These are phyloP conservation scores for Anoplopoma fimbria DNA, from an alignment of 2,113 vertebrate genomes.

Conservation along the genomic window DNA sequence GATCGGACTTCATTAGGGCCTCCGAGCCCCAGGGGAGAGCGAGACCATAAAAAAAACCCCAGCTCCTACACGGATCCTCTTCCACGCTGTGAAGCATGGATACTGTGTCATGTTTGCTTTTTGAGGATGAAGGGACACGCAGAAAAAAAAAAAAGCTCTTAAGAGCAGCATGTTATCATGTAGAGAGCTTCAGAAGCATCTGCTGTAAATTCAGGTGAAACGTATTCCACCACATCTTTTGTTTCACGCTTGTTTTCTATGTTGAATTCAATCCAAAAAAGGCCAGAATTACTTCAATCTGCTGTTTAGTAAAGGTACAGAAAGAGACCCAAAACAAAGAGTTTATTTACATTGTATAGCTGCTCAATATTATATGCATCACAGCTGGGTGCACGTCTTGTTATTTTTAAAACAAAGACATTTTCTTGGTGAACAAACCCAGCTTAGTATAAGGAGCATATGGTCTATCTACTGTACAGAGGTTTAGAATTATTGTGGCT, in stretches of 20 bases:
- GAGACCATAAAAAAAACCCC: slow-evolving; percentile 63
- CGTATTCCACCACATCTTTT: not conserved
- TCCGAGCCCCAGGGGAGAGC: slow-evolving; percentile 58
- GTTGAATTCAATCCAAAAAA: not conserved
- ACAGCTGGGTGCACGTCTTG: slow-evolving; percentile 24
- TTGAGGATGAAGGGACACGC: slow-evolving; percentile 37
- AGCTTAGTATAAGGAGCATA: slow-evolving; percentile 51
- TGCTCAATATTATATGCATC: not conserved
- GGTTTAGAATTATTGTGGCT: slow-evolving; percentile 65
- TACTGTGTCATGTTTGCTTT: too few relatives aligned
- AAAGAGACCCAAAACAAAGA: not conserved
- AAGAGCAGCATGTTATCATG: slow-evolving; percentile 42
- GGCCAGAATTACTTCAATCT: not conserved
- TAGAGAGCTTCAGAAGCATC: slow-evolving; percentile 36
- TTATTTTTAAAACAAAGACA: slow-evolving; percentile 57
- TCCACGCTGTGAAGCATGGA: slow-evolving; percentile 60
- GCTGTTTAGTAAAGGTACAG: not conserved
- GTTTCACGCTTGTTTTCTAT: slow-evolving; percentile 13
- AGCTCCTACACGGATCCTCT: slow-evolving; percentile 42
- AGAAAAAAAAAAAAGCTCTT: slow-evolving; percentile 41
- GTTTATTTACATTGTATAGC: not conserved
- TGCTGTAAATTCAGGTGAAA: slow-evolving; percentile 31
- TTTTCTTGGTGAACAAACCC: slow-evolving; percentile 36
- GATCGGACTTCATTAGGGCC: slow-evolving; percentile 77
- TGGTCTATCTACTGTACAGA: slow-evolving; percentile 62